These are phyloP conservation scores for Natrix natrix DNA, from an alignment of 2,797 vertebrate genomes.

Conservation along the genomic window DNA sequence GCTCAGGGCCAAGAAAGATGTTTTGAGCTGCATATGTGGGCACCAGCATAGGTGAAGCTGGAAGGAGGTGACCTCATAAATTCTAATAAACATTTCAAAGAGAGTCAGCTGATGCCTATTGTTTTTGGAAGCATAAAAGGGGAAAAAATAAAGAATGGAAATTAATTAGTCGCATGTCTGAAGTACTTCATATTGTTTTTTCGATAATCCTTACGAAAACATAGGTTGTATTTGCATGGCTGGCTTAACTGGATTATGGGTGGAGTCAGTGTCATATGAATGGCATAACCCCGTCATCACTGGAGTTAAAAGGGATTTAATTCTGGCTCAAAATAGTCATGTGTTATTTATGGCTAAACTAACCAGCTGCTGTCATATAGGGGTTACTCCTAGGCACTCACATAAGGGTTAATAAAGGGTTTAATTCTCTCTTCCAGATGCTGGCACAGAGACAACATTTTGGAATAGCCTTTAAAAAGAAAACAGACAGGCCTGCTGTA, in stretches of 20 bases:
- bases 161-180: not conserved
- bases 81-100: not conserved
- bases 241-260: not conserved
- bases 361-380: not conserved
- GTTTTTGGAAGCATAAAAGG: not conserved
- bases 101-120: not conserved
- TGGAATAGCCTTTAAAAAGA: not conserved
- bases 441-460: not conserved
- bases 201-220: not conserved
- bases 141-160: not conserved
- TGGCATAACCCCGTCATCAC: not conserved
- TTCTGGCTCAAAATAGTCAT: not conserved
- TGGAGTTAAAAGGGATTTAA: not conserved
- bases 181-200: not conserved
- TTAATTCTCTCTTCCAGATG: not conserved
- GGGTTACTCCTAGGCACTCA: not conserved
- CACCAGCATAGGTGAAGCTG: not conserved
- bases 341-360: not conserved
- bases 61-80: fast-evolving
- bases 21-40: fast-evolving
- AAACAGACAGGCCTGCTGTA: not conserved
- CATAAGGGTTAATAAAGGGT: not conserved
- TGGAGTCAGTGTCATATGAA: not conserved
- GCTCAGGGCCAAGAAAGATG: not conserved
- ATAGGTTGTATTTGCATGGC: not conserved